These are phyloP conservation scores for Pterocles orientalis DNA, from an alignment of 2,113 vertebrate species.

Conservation along the genomic window DNA sequence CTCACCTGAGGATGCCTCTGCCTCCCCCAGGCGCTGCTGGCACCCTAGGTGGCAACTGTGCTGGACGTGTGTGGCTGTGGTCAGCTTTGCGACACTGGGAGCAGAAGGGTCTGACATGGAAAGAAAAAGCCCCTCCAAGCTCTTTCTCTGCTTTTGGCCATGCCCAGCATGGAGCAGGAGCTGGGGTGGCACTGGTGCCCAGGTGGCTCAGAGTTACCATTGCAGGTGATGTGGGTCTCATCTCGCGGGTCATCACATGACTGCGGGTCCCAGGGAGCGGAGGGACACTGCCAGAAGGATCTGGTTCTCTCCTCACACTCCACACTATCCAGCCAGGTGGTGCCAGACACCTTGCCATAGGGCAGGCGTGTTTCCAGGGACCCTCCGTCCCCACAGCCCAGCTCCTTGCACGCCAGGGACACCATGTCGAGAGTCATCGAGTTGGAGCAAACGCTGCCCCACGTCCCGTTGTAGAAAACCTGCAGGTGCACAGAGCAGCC, in stretches of 20 bases:
- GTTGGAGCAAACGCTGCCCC: slow-evolving; percentile 19
- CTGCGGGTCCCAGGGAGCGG: background rate
- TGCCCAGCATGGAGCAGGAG: background rate
- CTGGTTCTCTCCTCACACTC: background rate
- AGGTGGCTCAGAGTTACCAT: background rate
- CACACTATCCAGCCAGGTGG: background rate
- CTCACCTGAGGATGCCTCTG: too few species aligned
- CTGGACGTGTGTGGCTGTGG: background rate
- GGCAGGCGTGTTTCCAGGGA: background rate
- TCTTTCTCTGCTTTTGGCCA: too few species aligned
- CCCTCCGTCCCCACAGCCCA: slow-evolving; percentile 17
- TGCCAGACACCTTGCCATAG: background rate
- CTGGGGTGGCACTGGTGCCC: too few species aligned
- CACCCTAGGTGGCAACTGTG: too few species aligned
- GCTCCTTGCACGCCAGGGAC: background rate
- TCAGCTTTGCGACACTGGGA: background rate
- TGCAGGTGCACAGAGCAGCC: slow-evolving; percentile 4
- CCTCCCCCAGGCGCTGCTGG: too few species aligned
- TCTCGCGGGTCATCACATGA: background rate
- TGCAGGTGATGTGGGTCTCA: background rate
- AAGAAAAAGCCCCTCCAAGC: background rate
- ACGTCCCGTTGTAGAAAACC: background rate
- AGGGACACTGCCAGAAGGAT: slow-evolving; percentile 41
- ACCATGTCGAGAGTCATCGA: background rate
- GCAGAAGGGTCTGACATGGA: background rate